Evolutionary conservation across 2,888 invertebrate species (phyloP).

Genomic region (Prenolepis imparis): DNA sequence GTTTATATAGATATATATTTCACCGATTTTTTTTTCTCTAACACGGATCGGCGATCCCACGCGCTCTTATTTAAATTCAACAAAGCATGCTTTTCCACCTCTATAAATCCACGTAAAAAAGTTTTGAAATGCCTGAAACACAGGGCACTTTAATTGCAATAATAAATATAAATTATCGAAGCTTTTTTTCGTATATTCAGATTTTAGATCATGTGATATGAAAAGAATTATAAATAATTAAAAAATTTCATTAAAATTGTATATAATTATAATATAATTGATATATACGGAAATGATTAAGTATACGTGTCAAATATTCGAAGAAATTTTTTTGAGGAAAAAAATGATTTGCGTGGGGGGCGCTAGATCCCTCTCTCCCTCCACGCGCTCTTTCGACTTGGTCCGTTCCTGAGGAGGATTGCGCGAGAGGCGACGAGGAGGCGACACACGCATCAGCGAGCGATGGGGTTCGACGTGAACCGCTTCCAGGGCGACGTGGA

Average conservation of each 20-base stretch:
- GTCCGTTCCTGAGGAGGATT: not conserved
- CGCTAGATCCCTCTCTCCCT: too few relatives aligned
- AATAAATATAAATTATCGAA: not conserved
- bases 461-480: conserved; percentile 97
- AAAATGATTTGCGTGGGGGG: not conserved
- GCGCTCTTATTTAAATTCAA: not conserved
- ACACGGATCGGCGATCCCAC: not conserved
- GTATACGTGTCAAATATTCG: not conserved
- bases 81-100: not conserved
- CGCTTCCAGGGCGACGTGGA: conserved; percentile 98
- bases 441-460: conserved; percentile 22
- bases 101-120: not conserved
- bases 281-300: not conserved
- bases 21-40: too few relatives aligned
- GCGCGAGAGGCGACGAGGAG: not conserved
- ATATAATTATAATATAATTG: too few relatives aligned
- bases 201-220: too few relatives aligned
- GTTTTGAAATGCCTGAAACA: not conserved
- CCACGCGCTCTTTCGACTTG: not conserved
- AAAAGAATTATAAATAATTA: not conserved
- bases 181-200: not conserved
- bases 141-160: not conserved
- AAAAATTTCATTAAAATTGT: not conserved
- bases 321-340: not conserved
- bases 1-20: too few relatives aligned